Conservation (phyloP, 1,140 invertebrate species). For the Pseudobourletiella spinata region DNA sequence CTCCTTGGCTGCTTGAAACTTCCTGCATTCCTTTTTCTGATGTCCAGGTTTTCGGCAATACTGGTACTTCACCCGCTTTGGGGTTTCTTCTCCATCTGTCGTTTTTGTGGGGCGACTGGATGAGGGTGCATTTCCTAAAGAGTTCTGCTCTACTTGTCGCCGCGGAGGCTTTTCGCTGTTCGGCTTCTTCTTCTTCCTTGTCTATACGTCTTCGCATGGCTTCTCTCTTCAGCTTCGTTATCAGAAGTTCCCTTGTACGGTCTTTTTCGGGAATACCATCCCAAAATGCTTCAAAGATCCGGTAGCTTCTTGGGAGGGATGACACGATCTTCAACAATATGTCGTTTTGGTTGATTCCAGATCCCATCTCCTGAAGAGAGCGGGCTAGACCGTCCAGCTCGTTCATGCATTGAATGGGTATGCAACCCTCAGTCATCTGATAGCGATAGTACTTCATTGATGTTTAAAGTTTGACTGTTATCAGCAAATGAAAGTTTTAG, state of each 20-base stretch:
- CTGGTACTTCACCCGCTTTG: background rate
- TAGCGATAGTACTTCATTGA: background rate
- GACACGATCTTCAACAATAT: background rate
- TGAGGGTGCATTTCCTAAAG: background rate
- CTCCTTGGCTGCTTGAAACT: background rate
- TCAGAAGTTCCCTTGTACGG: background rate
- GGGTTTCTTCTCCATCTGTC: background rate
- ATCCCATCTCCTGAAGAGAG: background rate
- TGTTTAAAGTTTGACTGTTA: background rate
- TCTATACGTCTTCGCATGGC: background rate
- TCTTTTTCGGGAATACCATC: no score
- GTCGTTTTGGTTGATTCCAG: background rate
- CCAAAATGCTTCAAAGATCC: no score
- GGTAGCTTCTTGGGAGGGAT: constrained; percentile 35
- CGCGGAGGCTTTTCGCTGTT: background rate
- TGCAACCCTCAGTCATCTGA: background rate
- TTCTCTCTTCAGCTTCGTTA: background rate
- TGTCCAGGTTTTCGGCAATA: background rate
- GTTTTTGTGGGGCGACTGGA: background rate
- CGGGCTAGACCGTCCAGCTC: background rate
- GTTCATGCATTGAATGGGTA: background rate
- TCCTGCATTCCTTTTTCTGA: constrained; percentile 1
- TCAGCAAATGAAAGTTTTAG: background rate
- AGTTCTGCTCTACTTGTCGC: background rate
- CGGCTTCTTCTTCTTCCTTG: background rate